Evolutionary conservation across 2,888 invertebrate genomes (phyloP), one percentile per base, ranked within the genome.

Genomic region (Sceliomorpha sp.): DNA sequence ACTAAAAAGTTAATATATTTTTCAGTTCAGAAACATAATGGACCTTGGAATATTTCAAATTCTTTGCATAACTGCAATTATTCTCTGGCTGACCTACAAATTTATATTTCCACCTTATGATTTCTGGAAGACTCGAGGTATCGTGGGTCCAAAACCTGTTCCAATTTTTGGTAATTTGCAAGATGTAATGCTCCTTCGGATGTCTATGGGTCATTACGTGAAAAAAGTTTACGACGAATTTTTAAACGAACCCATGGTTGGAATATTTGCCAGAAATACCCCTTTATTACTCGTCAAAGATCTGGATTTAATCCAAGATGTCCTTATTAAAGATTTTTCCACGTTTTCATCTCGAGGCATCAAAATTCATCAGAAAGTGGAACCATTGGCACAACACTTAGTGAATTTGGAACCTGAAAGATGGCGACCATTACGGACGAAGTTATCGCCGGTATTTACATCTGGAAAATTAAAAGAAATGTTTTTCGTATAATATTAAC

Each of bases 361-460:
- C 0, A 60, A 83, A 73, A 60, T 88, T 0, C 82, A 14, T 0
- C 20, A 32, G 2, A 55, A 56, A 27, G 24, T 15, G 1, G 91
- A 91, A 50, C 89, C 88, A 0, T 72, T 91, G 1, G 86, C 87
- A 1, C 85, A 87, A 45, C 89, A 69, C 47, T 24, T 73, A 1
- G 89, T 91, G 62, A 66, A 83, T 0, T 64, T 90, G 7, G 87
- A 83, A 5, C 89, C 90, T 0, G 81, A 88, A 7, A 78, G 87
- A 68, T 91, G 91, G 91, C 90, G 89, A 56, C 80, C 83, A 0
- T 80, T 89, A 0, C 84, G 91, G 2, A 82, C 84, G 0, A 89
- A 89, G 69, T 70, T 91, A 8, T 89, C 90, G 1, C 87, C 90
- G 0, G 89, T 89, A 0, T 88, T 91, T 10, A 90, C 91, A 0